Percentiles rank a stretch among this genome's conserved stretches.
These are phyloP conservation scores for Drosophila longiperda DNA, from an alignment of 2,888 invertebrate genomes.

Conservation along the genomic window DNA sequence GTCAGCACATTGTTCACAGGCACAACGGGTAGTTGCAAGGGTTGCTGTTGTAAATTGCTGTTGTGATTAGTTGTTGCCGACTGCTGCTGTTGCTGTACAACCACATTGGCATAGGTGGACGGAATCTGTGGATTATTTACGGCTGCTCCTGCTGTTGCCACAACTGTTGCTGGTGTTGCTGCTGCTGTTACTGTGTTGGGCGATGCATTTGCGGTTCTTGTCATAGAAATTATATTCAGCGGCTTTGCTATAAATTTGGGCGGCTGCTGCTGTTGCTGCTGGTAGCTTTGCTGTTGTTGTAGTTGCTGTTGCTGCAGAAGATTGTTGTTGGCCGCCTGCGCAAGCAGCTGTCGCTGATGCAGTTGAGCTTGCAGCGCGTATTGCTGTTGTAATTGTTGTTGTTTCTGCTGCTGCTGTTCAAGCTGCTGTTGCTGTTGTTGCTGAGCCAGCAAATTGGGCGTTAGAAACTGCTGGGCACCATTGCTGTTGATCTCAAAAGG, in stretches of 20 bases:
- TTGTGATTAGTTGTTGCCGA: conserved; percentile 56
- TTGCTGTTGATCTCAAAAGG: conserved; percentile 74
- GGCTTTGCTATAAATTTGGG: conserved; percentile 83
- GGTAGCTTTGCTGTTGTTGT: conserved; percentile 54
- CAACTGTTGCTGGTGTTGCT: conserved; percentile 29
- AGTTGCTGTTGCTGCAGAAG: conserved; percentile 63
- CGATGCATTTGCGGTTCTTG: conserved; percentile 68
- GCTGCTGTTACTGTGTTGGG: conserved; percentile 66
- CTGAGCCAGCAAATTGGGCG: conserved; percentile 61
- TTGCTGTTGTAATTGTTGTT: conserved; percentile 81
- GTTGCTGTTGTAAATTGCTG: conserved; percentile 73
- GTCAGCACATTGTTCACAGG: conserved; percentile 82
- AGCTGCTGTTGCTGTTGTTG: conserved; percentile 66
- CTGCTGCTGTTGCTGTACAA: conserved; percentile 42
- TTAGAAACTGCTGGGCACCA: conserved; percentile 75
- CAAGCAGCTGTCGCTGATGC: conserved; percentile 73
- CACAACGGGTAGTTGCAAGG: conserved; percentile 56
- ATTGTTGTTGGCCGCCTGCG: conserved; percentile 75
- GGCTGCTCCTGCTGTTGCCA: conserved; percentile 31
- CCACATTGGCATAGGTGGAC: conserved; percentile 76
- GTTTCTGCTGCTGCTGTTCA: conserved; percentile 62
- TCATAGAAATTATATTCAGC: conserved; percentile 83
- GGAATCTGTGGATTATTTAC: conserved; percentile 69
- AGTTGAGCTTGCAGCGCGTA: conserved; percentile 73
- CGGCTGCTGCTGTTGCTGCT: conserved; percentile 60